Base-by-base conservation (phyloP, 2,888 invertebrate genomes). In the Phasia obesa region DNA sequence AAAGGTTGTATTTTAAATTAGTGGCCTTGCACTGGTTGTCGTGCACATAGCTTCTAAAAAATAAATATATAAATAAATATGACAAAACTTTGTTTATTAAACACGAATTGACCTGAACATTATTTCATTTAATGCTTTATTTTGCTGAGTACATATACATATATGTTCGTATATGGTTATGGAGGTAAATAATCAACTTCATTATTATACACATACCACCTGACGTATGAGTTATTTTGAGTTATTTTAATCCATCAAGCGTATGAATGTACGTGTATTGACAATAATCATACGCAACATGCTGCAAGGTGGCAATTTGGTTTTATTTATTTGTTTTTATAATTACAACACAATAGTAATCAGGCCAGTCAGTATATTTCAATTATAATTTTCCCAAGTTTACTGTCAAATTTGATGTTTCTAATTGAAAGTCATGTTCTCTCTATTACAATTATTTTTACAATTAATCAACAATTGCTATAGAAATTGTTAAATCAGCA, bases 381-480 rank as follows among this genome's bases (percentile, higher is more conserved):
- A 74, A 64, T 64, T 64, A 55, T 55, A 55, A 35, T 47, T 47
- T 31, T 23, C 21, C 13, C 42, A 17, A 47, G 35, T 27, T 64
- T 64, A n/a, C 42, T 69, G 60, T 69, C 60, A 76, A 38, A 15
- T 38, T 25, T 51, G 13, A 38, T 38, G 2, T 11, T 11, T 38
- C 13, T 38, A n/a, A n/a, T n/a, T n/a, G n/a, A n/a, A n/a, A n/a
- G n/a, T 11, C 6, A 3, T 27, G 7, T 13, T 49, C 21, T 31
- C 47, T 44, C 27, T 55, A 13, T 47, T 44, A 7, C 64, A 64
- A 47, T 74, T 65, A 38, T 59, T 76, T 31, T 35, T 23, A 49
- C 53, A 44, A 69, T 69, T 76, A 69, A 76, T 76, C 69, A 69
- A 53, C 44, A 69, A 60, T 76, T 60, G 38, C n/a, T 19, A 21